These are phyloP conservation scores for Xylota sylvarum DNA, from an alignment of 2,888 invertebrate species.

Conservation along the genomic window DNA sequence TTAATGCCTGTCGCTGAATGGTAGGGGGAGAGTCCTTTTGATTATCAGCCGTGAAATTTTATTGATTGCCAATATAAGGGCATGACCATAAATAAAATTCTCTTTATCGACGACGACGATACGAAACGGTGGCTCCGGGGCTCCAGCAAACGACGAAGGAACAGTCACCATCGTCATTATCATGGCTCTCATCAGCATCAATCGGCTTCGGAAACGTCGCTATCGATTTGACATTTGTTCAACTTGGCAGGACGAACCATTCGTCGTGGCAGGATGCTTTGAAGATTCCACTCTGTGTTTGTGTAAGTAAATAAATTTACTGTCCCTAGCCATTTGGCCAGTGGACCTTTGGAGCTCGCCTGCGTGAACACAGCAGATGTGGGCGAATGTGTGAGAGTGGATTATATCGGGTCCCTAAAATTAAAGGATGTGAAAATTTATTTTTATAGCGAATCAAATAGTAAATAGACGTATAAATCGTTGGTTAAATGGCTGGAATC, in stretches of 20 bases:
- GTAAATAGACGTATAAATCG: constrained; percentile 32
- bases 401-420: constrained; percentile 41
- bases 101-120: constrained; percentile 47
- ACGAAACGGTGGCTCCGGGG: constrained; percentile 6
- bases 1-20: constrained; percentile 11
- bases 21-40: constrained; percentile 53
- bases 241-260: constrained; percentile 53
- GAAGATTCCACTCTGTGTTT: constrained; percentile 23
- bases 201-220: constrained; percentile 45
- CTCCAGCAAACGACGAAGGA: background rate
- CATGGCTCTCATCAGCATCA: constrained; percentile 36
- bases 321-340: constrained; percentile 13
- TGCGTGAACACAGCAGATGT: constrained; percentile 19
- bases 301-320: constrained; percentile 59
- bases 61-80: constrained; percentile 76
- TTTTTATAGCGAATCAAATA: constrained; percentile 46
- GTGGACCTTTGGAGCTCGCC: constrained; percentile 5
- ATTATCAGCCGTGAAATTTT: constrained; percentile 76
- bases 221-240: constrained; percentile 75
- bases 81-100: constrained; percentile 74
- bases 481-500: constrained; percentile 12
- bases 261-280: constrained; percentile 39
- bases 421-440: constrained; percentile 62
- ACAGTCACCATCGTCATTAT: constrained; percentile 63
- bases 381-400: constrained; percentile 22